These are phyloP conservation scores for Bellardia bayeri DNA, from an alignment of 2,888 invertebrate species.

Conservation along the genomic window DNA sequence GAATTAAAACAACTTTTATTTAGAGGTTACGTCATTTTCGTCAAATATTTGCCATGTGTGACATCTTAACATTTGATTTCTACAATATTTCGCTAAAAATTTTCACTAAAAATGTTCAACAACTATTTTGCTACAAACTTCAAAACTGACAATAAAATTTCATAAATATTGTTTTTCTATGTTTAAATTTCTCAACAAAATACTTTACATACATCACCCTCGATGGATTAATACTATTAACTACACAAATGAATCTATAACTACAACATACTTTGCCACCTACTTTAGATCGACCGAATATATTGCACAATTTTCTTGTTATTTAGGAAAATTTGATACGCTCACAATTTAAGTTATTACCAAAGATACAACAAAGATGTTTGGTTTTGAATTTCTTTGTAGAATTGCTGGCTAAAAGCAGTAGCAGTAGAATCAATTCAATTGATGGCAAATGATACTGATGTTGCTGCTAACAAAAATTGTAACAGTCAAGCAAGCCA, in stretches of 20 bases:
- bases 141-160: no score
- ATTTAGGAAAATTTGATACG: slow-evolving; percentile 40
- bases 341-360: slow-evolving; percentile 62
- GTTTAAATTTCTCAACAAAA: no score
- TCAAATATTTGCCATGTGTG: no score
- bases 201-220: background rate
- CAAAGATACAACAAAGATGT: slow-evolving; percentile 15
- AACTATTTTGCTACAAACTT: background rate
- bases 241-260: background rate
- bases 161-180: no score
- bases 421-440: slow-evolving; percentile 12
- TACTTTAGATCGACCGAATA: slow-evolving; percentile 18
- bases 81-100: no score
- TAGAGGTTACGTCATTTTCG: no score
- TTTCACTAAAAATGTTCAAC: background rate
- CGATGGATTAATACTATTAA: slow-evolving; percentile 16
- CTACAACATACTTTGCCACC: slow-evolving; percentile 18
- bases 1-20: no score
- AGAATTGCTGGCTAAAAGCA: background rate
- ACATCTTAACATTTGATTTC: no score
- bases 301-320: slow-evolving; percentile 41
- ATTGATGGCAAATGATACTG: slow-evolving; percentile 41
- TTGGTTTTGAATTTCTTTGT: background rate
- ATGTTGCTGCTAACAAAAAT: slow-evolving; percentile 30
- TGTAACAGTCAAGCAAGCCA: background rate